Evolutionary conservation across 2,888 invertebrate genomes (phyloP).

Genomic region (Eupithecia pulchellata): DNA sequence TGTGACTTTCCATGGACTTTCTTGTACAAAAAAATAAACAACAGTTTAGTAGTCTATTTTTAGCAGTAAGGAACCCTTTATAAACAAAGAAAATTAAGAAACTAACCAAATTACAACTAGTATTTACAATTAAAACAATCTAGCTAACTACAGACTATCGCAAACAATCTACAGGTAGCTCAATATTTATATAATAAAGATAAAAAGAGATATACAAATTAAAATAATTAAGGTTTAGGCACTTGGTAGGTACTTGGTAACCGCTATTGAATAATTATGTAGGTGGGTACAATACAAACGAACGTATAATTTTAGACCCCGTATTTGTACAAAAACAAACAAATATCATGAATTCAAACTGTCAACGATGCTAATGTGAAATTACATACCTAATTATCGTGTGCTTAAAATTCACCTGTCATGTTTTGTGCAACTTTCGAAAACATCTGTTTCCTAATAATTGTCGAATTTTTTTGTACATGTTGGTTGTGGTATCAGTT

Average conservation of each 20-base stretch:
- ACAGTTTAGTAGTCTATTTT: too few species aligned
- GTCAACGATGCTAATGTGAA: conserved; percentile 29
- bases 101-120: too few species aligned
- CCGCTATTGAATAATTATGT: neutral
- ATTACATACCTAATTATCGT: conserved; percentile 29
- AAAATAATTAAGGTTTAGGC: too few species aligned
- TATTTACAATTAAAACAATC: too few species aligned
- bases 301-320: neutral
- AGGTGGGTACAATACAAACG: neutral
- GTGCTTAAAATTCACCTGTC: conserved; percentile 29
- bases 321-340: neutral
- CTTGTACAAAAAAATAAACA: too few species aligned
- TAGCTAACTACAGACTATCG: too few species aligned
- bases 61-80: too few species aligned
- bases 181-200: too few species aligned
- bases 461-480: conserved; percentile 19
- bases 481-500: neutral
- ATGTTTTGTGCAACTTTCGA: conserved; percentile 30
- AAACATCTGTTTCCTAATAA: conserved; percentile 33
- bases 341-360: conserved; percentile 21
- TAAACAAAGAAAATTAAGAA: too few species aligned
- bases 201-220: too few species aligned
- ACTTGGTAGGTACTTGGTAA: neutral
- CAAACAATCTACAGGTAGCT: too few species aligned
- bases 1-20: too few species aligned